Evolutionary conservation across 1,140 invertebrate genomes (phyloP).

Genomic region (Drosophila leontia): DNA sequence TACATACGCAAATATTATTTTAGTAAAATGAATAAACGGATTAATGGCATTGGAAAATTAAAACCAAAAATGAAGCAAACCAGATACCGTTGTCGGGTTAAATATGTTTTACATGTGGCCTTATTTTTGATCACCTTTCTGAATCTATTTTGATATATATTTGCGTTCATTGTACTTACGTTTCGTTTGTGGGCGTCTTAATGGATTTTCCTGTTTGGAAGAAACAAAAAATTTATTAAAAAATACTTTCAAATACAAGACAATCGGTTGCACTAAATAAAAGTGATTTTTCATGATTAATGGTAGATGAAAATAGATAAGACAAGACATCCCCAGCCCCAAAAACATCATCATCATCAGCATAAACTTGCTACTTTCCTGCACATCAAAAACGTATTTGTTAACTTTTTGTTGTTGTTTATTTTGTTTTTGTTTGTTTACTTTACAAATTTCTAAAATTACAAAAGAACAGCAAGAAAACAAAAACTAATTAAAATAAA

Average conservation of each 20-base stretch:
- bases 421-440: slow-evolving; percentile 41
- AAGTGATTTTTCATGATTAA: slow-evolving; percentile 23
- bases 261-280: slow-evolving; percentile 6
- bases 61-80: slow-evolving; percentile 51
- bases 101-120: slow-evolving; percentile 52
- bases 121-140: slow-evolving; percentile 46
- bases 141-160: slow-evolving; percentile 62
- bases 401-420: slow-evolving; percentile 31
- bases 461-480: slow-evolving; percentile 42
- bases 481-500: slow-evolving; percentile 40
- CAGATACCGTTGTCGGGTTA: slow-evolving; percentile 72
- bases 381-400: slow-evolving; percentile 34
- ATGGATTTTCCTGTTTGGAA: slow-evolving; percentile 77
- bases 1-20: slow-evolving; percentile 48
- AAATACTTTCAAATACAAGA: slow-evolving; percentile 1
- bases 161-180: slow-evolving; percentile 69
- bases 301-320: slow-evolving; percentile 4
- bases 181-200: slow-evolving; percentile 83
- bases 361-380: slow-evolving; percentile 16
- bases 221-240: slow-evolving; percentile 13
- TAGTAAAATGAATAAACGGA: slow-evolving; percentile 34
- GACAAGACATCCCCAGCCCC: slow-evolving; percentile 1
- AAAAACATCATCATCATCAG: slow-evolving; percentile 8
- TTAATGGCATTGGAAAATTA: slow-evolving; percentile 48
- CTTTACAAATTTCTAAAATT: slow-evolving; percentile 68